Percentiles rank a stretch among this genome's conserved stretches.
Conservation (phyloP, 2,113 vertebrate species). For the Nematolebias whitei region DNA sequence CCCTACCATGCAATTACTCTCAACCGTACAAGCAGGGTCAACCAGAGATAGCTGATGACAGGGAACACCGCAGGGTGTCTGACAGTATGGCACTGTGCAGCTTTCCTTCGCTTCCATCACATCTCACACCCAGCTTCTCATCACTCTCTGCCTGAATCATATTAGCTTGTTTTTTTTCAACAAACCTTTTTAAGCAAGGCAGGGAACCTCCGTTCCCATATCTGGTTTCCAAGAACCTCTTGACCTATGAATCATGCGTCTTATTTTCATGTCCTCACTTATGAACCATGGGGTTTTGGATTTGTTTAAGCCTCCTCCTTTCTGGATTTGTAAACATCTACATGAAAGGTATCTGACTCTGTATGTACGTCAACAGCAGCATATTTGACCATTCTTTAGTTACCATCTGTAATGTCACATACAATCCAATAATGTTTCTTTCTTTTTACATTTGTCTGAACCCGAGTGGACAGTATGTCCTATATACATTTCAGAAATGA, state of each 20-base stretch:
- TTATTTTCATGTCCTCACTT: conserved; percentile 12
- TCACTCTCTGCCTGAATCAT: conserved; percentile 37
- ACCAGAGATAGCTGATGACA: conserved; percentile 37
- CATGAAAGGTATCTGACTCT: too few species aligned
- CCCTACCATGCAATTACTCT: conserved; percentile 46
- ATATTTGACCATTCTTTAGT: not conserved
- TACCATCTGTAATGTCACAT: not conserved
- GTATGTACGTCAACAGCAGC: not conserved
- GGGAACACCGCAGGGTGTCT: conserved; percentile 25
- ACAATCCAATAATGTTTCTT: not conserved
- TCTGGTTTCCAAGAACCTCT: conserved; percentile 20
- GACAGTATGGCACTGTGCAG: conserved; percentile 8
- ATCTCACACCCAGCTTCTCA: conserved; percentile 7
- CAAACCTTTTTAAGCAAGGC: conserved; percentile 31
- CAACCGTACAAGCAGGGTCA: conserved; percentile 22
- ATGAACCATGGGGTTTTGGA: not conserved
- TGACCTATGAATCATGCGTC: conserved; percentile 16
- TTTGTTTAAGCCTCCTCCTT: not conserved
- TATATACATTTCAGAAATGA: not conserved
- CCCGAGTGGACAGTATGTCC: not conserved
- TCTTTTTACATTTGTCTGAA: not conserved
- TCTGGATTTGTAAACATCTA: too few species aligned
- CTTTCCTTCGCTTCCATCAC: conserved; percentile 13
- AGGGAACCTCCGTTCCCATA: conserved; percentile 32
- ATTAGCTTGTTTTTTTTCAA: conserved; percentile 33